Conservation (phyloP, 2,797 vertebrate species). For the Channallabes apus region DNA sequence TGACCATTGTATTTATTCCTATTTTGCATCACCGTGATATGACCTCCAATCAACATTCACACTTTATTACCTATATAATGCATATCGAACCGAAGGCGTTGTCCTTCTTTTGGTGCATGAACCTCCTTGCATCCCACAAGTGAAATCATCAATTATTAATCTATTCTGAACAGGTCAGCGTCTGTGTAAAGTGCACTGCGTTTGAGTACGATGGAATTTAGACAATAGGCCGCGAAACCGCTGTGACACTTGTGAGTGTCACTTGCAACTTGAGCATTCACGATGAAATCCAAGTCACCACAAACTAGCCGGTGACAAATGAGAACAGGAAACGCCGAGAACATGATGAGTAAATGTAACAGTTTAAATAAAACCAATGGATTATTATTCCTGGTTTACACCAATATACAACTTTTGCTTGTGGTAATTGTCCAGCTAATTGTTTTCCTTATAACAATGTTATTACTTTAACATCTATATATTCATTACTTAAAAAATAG, state of each 20-base stretch:
- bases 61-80: not conserved
- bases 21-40: too few relatives aligned
- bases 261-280: conserved; percentile 19
- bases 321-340: conserved; percentile 10
- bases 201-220: conserved; percentile 1
- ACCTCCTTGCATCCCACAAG: not conserved
- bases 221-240: conserved; percentile 7
- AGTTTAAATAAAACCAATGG: not conserved
- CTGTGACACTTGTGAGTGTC: conserved; percentile 18
- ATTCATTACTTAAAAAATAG: not conserved
- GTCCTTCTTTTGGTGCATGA: not conserved
- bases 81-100: not conserved
- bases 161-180: not conserved
- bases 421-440: not conserved
- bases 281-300: conserved; percentile 6
- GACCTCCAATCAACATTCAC: too few relatives aligned
- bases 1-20: too few relatives aligned
- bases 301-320: conserved; percentile 13
- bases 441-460: not conserved
- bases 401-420: not conserved
- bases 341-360: conserved; percentile 2
- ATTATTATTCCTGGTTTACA: not conserved
- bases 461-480: not conserved
- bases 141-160: not conserved
- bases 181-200: not conserved